Conservation (phyloP, 2,888 invertebrate genomes). For the Oasisia sp. region DNA sequence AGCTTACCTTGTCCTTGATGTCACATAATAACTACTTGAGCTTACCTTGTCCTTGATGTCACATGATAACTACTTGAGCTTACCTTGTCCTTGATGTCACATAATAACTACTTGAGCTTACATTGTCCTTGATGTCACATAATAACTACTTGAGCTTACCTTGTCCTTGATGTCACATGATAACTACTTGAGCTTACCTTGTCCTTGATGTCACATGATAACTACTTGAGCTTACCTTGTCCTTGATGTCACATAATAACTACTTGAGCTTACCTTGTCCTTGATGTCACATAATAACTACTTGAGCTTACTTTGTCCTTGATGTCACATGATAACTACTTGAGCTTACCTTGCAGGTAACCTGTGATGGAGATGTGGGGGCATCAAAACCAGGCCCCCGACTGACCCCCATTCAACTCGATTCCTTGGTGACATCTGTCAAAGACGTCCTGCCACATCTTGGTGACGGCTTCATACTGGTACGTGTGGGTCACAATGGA, state of each 20-base stretch:
- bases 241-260: background rate
- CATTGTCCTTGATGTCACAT: background rate
- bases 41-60: no score
- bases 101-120: background rate
- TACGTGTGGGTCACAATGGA: no score
- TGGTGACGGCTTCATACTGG: conserved; percentile 77
- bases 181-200: background rate
- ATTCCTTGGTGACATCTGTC: conserved; percentile 67
- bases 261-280: background rate
- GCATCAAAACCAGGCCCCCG: conserved; percentile 44
- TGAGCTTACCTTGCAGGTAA: background rate
- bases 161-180: background rate
- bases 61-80: background rate
- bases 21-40: background rate
- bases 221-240: background rate
- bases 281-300: background rate
- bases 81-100: no score
- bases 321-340: background rate
- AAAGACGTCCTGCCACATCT: conserved; percentile 83
- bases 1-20: no score
- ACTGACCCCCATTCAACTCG: conserved; percentile 69
- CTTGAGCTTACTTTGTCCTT: background rate
- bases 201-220: background rate
- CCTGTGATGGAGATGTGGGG: background rate
- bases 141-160: background rate